These are phyloP conservation scores for Apis cerana DNA, from an alignment of 1,140 invertebrate genomes.

Conservation along the genomic window DNA sequence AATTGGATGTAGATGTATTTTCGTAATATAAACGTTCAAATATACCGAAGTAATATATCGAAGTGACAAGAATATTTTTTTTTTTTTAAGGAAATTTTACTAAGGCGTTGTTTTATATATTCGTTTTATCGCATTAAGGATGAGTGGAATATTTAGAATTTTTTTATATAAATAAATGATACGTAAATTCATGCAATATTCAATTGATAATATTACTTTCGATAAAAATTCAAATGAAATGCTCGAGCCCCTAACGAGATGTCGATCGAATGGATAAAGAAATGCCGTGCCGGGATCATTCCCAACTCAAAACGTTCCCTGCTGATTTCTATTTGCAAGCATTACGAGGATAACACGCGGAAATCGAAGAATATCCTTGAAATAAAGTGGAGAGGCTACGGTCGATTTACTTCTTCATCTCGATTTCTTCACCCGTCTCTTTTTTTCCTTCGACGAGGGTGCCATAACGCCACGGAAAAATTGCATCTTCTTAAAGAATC, in stretches of 20 bases:
- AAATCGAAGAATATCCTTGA: conserved; percentile 50
- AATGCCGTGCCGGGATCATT: neutral
- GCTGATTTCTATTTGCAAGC: conserved; percentile 57
- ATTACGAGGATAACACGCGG: conserved; percentile 37
- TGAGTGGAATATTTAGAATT: too few species aligned
- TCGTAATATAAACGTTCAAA: too few species aligned
- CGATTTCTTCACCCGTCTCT: conserved; percentile 23
- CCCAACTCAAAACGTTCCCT: neutral
- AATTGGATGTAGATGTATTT: too few species aligned
- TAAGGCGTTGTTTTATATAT: too few species aligned
- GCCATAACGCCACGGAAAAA: conserved; percentile 64
- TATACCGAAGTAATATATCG: too few species aligned
- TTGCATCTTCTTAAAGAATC: conserved; percentile 69
- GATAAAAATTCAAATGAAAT: neutral
- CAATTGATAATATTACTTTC: neutral
- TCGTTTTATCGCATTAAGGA: too few species aligned
- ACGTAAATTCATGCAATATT: neutral
- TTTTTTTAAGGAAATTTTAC: too few species aligned
- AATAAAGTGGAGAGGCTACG: conserved; percentile 52
- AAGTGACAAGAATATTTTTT: too few species aligned
- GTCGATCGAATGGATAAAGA: neutral
- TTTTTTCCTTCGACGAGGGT: conserved; percentile 37
- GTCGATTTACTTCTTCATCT: conserved; percentile 19
- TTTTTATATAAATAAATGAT: too few species aligned
- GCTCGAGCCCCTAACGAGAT: neutral